Evolutionary conservation across 2,888 invertebrate genomes (phyloP), one percentile per base, ranked within the genome.

Genomic region (Congeria kusceri): DNA sequence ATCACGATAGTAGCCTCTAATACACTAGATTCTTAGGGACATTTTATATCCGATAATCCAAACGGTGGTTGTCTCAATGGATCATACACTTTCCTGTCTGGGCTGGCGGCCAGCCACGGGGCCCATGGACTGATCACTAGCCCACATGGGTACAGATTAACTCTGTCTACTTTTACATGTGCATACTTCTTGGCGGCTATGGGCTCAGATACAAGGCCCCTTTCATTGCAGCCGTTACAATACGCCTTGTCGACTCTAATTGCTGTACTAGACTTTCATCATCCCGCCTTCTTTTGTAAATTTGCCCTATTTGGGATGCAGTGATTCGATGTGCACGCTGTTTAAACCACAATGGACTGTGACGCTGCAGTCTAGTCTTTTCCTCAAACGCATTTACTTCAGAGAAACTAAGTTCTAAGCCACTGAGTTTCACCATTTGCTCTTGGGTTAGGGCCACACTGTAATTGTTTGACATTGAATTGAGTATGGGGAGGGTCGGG

Each of bases 21-120:
- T 15, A 78, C 61, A 65, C 65, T 53, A 18, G 29, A n/a, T 0
- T 69, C 69, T 23, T 53, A 29, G 39, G 72, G 68, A 39, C 77
- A 78, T 25, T 78, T 78, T 11, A 77, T 68, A 29, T 73, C 72
- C 23, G 71, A 44, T 1, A 72, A 15, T 1, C 72, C 77, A 68
- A 65, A 77, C 7, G 53, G 64, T 58, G 66, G 63, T 15, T 7
- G 15, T 29, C 46, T 53, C 20, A 32, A 11, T 20, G 77, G 66
- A 32, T 72, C 56, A 44, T 78, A 78, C 7, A 78, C 76, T 15
- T 79, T 82, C 18, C 78, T 27, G 28, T 78, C 73, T 23, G 68
- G 68, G 20, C 68, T 78, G 1, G 77, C 73, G 0, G 72, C 77
- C 0, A 78, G 0, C 69, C 73, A 69, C 46, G 64, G 77, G n/a